Percentiles rank a stretch among this genome's conserved stretches.
Evolutionary conservation across 2,888 invertebrate genomes (phyloP).

Genomic region (Troilus luridus): DNA sequence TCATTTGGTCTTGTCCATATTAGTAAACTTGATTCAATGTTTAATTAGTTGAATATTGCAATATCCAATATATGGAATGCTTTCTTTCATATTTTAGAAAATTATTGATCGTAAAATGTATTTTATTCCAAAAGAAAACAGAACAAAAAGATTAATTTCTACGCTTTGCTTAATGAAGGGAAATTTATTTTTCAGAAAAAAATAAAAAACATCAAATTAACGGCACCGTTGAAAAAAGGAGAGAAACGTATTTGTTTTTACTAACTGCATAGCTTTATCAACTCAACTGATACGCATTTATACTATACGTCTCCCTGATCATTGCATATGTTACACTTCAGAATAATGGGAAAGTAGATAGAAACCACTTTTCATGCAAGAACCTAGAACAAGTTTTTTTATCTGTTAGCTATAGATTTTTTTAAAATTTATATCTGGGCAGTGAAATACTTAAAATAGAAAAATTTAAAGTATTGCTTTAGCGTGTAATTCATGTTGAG

Average conservation of each 20-base stretch:
- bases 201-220: background rate
- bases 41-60: background rate
- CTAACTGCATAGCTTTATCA: conserved; percentile 49
- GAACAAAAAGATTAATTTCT: background rate
- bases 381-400: background rate
- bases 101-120: background rate
- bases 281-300: conserved; percentile 1
- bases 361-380: conserved; percentile 8
- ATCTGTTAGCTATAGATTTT: background rate
- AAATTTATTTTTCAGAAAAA: background rate
- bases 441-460: background rate
- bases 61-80: background rate
- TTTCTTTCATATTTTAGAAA: background rate
- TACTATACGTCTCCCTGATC: background rate
- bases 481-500: too few relatives aligned
- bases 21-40: too few relatives aligned
- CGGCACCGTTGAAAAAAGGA: background rate
- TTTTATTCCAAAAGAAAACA: background rate
- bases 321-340: background rate
- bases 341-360: conserved; percentile 32
- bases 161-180: background rate
- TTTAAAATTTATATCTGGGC: background rate
- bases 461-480: too few relatives aligned
- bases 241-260: conserved; percentile 19
- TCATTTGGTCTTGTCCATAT: too few relatives aligned